A percentile compares a stretch with the other conserved stretches of the same genome.
Conservation (phyloP, 2,113 vertebrate species). For the Heterotis niloticus region DNA sequence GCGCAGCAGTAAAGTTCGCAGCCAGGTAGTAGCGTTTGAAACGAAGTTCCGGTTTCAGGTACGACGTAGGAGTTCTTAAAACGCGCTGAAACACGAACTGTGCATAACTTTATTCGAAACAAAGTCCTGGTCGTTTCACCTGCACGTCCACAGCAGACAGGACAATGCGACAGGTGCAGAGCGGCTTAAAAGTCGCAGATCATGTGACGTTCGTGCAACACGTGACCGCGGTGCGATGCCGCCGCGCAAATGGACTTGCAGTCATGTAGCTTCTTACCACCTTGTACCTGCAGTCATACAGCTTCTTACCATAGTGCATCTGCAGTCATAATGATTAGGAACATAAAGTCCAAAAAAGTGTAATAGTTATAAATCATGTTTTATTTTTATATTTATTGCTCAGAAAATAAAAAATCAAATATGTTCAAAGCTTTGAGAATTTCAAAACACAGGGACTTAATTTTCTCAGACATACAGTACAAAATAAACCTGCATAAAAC, state of each 20-base stretch:
- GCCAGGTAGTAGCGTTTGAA: not conserved
- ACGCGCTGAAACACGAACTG: not conserved
- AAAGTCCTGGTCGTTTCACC: conserved; percentile 3
- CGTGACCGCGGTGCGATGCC: conserved; percentile 13
- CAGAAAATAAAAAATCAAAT: too few relatives aligned
- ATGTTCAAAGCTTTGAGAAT: too few relatives aligned
- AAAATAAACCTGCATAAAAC: too few relatives aligned
- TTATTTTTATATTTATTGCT: too few relatives aligned
- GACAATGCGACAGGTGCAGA: conserved; percentile 45
- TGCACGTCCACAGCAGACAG: not conserved
- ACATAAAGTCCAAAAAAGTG: too few relatives aligned
- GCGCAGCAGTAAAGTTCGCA: conserved; percentile 47
- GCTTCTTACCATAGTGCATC: not conserved
- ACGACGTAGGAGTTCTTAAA: not conserved
- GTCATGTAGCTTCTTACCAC: not conserved
- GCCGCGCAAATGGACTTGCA: not conserved
- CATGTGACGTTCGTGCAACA: conserved; percentile 46
- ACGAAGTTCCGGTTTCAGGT: not conserved
- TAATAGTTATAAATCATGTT: too few relatives aligned
- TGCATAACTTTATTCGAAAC: not conserved
- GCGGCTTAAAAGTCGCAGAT: conserved; percentile 42
- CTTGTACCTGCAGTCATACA: too few relatives aligned
- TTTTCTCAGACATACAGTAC: too few relatives aligned
- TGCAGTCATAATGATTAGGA: too few relatives aligned
- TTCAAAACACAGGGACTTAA: too few relatives aligned